Evolutionary conservation across 2,113 vertebrate genomes (phyloP).

Genomic region (Lamprologus tigripictilis): DNA sequence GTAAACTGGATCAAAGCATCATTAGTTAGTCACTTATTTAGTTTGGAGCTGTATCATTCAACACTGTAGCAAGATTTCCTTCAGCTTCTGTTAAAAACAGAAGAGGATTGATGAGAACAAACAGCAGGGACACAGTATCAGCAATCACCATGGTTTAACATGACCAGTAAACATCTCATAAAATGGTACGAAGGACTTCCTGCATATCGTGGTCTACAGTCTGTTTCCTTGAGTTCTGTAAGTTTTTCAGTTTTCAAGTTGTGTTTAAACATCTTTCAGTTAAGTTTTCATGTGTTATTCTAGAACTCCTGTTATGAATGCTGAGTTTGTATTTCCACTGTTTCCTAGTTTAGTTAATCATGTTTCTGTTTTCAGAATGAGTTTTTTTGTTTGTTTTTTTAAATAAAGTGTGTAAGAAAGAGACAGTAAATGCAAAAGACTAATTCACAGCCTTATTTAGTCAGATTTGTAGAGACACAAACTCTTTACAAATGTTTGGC

Average conservation of each 20-base stretch:
- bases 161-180: neutral
- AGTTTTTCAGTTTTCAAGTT: neutral
- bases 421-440: neutral
- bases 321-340: neutral
- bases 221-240: neutral
- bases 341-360: neutral
- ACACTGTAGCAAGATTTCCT: fast-evolving
- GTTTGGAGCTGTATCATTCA: neutral
- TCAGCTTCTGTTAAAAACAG: neutral
- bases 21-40: neutral
- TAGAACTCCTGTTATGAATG: neutral
- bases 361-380: neutral
- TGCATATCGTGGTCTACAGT: fast-evolving
- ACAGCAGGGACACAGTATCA: neutral
- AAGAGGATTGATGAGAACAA: neutral
- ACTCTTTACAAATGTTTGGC: fast-evolving
- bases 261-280: fast-evolving
- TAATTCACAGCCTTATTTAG: neutral
- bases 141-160: neutral
- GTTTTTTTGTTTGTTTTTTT: too few relatives aligned
- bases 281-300: neutral
- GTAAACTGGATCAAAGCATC: neutral
- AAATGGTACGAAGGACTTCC: neutral
- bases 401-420: neutral
- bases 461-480: neutral